phyloP scores from a whole-genome alignment of 2,113 vertebrate species.

The Centrocercus urophasianus region DNA sequence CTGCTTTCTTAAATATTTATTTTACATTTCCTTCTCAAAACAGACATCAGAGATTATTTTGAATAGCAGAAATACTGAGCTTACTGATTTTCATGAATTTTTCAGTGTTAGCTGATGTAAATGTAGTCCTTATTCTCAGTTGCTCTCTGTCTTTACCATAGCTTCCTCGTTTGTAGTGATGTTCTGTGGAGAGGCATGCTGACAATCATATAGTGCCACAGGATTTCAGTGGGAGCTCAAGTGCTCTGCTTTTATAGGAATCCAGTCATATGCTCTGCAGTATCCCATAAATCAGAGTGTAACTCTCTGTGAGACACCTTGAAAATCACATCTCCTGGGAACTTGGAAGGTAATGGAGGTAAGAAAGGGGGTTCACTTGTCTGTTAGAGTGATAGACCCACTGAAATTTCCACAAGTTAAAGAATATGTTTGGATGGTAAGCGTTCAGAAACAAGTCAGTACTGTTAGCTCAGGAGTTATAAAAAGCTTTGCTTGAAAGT shows the following conservation, averaged over 20 bases:
- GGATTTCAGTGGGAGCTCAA: background rate
- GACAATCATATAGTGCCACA: rapidly evolving
- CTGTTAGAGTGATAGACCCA: no score
- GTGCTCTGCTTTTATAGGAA: background rate
- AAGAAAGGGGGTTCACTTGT: background rate
- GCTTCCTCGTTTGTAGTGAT: background rate
- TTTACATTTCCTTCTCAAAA: background rate
- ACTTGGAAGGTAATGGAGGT: background rate
- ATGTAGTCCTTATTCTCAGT: background rate
- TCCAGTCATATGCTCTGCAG: background rate
- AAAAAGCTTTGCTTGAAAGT: background rate
- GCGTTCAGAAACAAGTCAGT: background rate
- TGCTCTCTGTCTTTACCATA: background rate
- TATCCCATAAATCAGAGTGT: background rate
- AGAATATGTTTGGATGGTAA: background rate
- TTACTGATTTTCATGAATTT: background rate
- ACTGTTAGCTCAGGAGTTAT: background rate
- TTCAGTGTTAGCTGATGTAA: background rate
- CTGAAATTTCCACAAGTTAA: background rate
- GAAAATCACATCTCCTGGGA: background rate
- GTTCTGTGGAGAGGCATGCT: background rate
- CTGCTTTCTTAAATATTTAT: background rate
- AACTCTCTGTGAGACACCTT: background rate
- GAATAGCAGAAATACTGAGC: background rate
- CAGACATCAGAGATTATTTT: background rate